Evolutionary conservation across 2,888 invertebrate species (phyloP).

Genomic region (Seira musarum): DNA sequence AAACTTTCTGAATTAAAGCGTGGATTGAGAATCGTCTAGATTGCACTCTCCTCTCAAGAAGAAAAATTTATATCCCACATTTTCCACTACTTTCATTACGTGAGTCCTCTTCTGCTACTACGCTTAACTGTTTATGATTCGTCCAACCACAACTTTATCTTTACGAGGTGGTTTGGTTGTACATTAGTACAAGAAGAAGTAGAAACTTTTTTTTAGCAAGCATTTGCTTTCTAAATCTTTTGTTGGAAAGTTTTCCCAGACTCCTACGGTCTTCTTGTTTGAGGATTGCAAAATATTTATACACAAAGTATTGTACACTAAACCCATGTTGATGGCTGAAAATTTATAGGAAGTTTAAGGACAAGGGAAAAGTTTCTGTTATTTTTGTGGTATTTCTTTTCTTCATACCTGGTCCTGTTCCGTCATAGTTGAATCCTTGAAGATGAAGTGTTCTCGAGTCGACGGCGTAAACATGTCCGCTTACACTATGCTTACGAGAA

Average conservation of each 20-base stretch:
- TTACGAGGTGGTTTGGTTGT: not conserved
- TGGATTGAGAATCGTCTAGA: not conserved
- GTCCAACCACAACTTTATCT: constrained; percentile 3
- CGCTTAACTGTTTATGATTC: constrained; percentile 1
- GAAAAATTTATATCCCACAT: no score
- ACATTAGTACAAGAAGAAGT: not conserved
- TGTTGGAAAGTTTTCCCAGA: not conserved
- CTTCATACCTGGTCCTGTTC: constrained; percentile 87
- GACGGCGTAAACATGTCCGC: constrained; percentile 89
- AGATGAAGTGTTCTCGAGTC: constrained; percentile 90
- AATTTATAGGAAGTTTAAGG: not conserved
- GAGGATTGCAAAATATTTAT: no score
- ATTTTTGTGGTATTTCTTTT: not conserved
- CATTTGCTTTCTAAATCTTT: not conserved
- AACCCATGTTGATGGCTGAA: not conserved
- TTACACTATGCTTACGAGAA: constrained; percentile 87
- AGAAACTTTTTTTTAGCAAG: not conserved
- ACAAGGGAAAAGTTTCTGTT: not conserved
- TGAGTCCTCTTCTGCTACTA: no score
- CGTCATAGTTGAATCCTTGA: constrained; percentile 91
- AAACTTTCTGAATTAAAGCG: not conserved
- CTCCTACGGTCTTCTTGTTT: no score
- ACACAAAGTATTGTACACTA: no score
- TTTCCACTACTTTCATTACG: no score
- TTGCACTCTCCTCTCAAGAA: not conserved